These are phyloP conservation scores for zebrafish (Danio rerio) DNA, from an alignment of 2,113 vertebrate genomes.

Conservation along the genomic window DNA sequence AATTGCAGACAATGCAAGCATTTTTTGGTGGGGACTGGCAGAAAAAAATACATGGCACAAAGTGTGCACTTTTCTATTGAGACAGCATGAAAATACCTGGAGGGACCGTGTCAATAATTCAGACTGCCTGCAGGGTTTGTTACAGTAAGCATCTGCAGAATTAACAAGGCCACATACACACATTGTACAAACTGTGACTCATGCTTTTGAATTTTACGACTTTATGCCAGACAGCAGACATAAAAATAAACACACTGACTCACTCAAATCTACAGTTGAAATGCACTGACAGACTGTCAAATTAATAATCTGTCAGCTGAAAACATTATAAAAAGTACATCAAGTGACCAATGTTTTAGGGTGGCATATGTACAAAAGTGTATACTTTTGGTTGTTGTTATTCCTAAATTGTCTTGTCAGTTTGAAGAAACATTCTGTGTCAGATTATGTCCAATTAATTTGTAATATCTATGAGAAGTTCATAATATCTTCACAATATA, in stretches of 20 bases:
- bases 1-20: neutral
- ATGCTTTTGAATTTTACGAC: neutral
- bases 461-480: neutral
- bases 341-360: neutral
- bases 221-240: constrained; percentile 12
- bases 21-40: neutral
- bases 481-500: neutral
- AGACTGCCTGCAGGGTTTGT: constrained; percentile 54
- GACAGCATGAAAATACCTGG: constrained; percentile 42
- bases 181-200: constrained; percentile 9
- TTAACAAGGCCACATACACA: constrained; percentile 42
- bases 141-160: constrained; percentile 35
- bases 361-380: neutral
- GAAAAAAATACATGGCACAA: constrained; percentile 9
- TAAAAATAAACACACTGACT: constrained; percentile 8
- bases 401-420: neutral
- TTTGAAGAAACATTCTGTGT: neutral
- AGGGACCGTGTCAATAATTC: constrained; percentile 59
- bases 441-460: neutral
- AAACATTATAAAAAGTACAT: neutral
- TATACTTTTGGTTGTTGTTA: too few relatives aligned
- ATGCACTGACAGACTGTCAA: neutral
- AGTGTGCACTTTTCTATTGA: constrained; percentile 5
- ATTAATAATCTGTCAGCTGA: constrained; percentile 13
- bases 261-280: neutral